phyloP scores from a whole-genome alignment of 2,797 vertebrate genomes.

The Coregonus ussuriensis region DNA sequence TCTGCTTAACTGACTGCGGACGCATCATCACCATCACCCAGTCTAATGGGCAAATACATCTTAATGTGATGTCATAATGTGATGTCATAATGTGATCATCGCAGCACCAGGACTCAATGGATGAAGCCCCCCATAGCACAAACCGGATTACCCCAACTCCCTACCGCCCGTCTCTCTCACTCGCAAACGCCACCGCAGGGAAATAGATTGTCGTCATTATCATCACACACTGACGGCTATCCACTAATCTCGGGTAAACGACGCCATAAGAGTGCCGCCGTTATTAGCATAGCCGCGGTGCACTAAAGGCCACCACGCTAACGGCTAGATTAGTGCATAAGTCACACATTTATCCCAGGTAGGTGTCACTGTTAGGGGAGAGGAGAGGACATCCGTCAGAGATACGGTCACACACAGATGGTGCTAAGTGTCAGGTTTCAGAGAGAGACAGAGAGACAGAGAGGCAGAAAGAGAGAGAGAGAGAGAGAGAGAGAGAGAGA shows the following conservation, averaged over 20 bases:
- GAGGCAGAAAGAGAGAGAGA: constrained; percentile 1
- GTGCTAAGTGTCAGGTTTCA: constrained; percentile 63
- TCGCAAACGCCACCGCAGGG: constrained; percentile 54
- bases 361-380: constrained; percentile 36
- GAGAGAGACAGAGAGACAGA: background rate
- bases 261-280: constrained; percentile 54
- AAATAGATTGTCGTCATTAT: constrained; percentile 69
- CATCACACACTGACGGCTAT: constrained; percentile 63
- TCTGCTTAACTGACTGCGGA: constrained; percentile 65
- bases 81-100: constrained; percentile 42
- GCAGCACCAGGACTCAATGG: constrained; percentile 52
- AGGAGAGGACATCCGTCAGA: constrained; percentile 54
- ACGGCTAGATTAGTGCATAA: constrained; percentile 39
- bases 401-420: constrained; percentile 55
- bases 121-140: constrained; percentile 60
- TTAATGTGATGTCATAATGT: constrained; percentile 61
- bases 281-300: constrained; percentile 64
- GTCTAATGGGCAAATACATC: constrained; percentile 74
- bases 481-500: constrained; percentile 5
- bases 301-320: constrained; percentile 24
- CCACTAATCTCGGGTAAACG: constrained; percentile 62
- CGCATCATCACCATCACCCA: constrained; percentile 67
- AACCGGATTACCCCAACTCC: constrained; percentile 68
- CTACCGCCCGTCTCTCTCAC: constrained; percentile 61
- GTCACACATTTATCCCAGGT: constrained; percentile 57